A percentile compares a stretch with the other conserved stretches of the same genome.
Evolutionary conservation across 2,888 invertebrate species (phyloP).

Genomic region (Conops quadrifasciatus): DNA sequence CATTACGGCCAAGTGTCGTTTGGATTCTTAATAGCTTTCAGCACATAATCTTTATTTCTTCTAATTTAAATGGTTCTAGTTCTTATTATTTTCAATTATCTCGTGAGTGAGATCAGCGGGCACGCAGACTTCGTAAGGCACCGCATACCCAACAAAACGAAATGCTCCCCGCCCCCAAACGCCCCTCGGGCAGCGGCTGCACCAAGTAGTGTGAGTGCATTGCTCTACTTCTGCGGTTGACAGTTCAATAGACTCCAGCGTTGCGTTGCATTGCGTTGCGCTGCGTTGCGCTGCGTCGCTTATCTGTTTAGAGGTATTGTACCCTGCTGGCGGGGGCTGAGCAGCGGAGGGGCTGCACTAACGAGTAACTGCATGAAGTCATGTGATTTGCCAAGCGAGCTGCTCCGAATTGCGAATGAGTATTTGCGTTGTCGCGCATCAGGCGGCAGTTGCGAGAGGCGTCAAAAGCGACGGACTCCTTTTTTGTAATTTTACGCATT

Average conservation of each 20-base stretch:
- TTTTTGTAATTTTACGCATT: neutral
- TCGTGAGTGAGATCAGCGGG: slow-evolving; percentile 3
- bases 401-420: no score
- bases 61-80: neutral
- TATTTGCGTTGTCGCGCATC: neutral
- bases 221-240: slow-evolving; percentile 41
- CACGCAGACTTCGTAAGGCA: neutral
- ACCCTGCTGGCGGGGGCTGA: no score
- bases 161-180: neutral
- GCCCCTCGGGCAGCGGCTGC: slow-evolving; percentile 36
- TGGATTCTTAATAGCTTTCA: no score
- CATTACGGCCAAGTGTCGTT: no score
- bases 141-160: neutral
- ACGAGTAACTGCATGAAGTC: neutral
- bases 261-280: no score
- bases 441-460: neutral
- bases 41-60: no score
- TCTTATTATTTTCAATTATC: slow-evolving; percentile 6
- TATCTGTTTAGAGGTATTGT: no score
- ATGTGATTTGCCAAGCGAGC: neutral
- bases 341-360: no score
- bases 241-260: slow-evolving; percentile 35
- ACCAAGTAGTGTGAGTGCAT: no score
- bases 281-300: slow-evolving; percentile 1
- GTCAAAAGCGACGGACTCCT: neutral